Conservation (phyloP, 2,113 vertebrate species). For the Serilophus lunatus region DNA sequence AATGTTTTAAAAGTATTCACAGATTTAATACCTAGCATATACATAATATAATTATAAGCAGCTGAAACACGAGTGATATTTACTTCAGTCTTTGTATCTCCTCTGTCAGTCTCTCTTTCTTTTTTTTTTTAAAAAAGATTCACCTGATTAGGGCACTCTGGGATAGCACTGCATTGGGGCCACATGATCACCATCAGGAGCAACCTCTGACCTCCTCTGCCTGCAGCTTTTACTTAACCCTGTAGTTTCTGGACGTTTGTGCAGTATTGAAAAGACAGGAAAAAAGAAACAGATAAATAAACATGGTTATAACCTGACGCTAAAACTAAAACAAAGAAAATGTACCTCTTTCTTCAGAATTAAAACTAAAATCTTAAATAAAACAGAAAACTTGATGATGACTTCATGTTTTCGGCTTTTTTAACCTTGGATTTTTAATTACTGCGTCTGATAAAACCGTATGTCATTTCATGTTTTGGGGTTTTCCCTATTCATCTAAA, state of each 20-base stretch:
- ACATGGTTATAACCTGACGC: conserved; percentile 85
- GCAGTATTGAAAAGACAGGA: conserved; percentile 95
- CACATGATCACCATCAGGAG: conserved; percentile 73
- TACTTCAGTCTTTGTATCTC: conserved; percentile 74
- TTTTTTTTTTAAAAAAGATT: neutral
- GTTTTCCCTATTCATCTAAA: neutral
- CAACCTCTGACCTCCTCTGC: conserved; percentile 83
- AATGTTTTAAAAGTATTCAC: conserved; percentile 77
- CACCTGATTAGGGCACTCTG: conserved; percentile 72
- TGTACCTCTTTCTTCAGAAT: conserved; percentile 98
- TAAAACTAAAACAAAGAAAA: conserved; percentile 88
- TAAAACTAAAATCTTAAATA: conserved; percentile 99
- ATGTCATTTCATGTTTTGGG: neutral
- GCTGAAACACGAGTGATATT: conserved; percentile 73
- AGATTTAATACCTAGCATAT: conserved; percentile 75
- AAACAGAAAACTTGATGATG: conserved; percentile 93
- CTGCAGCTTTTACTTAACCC: conserved; percentile 83
- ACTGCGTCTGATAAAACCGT: neutral
- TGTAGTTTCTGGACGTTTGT: conserved; percentile 85
- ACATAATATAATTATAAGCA: conserved; percentile 70
- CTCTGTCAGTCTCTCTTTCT: conserved; percentile 69
- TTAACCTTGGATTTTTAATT: neutral
- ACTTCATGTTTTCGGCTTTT: conserved; percentile 32
- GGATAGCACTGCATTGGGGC: conserved; percentile 79
- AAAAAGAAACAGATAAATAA: conserved; percentile 84